A percentile compares a stretch with the other conserved stretches of the same genome.
phyloP scores from a whole-genome alignment of 2,797 vertebrate species.

The Lithobates pipiens region DNA sequence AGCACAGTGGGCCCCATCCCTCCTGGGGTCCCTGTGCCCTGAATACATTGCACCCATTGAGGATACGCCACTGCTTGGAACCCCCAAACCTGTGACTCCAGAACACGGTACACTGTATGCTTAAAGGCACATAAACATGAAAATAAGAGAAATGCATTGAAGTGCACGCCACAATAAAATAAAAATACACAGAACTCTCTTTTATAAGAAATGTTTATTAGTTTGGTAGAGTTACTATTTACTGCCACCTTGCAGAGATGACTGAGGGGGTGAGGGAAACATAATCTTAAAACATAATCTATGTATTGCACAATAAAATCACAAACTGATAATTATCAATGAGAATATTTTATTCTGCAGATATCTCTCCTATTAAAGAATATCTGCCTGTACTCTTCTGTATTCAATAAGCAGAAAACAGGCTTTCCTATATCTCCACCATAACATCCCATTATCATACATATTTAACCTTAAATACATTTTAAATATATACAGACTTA shows the following conservation, averaged over 20 bases:
- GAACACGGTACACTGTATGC: too few species aligned
- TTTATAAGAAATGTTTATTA: conserved; percentile 30
- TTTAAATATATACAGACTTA: conserved; percentile 44
- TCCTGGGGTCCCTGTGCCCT: too few species aligned
- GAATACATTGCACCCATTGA: too few species aligned
- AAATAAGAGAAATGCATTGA: too few species aligned
- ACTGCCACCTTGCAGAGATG: not conserved
- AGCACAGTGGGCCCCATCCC: too few species aligned
- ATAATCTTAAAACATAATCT: not conserved
- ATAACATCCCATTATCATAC: not conserved
- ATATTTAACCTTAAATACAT: conserved; percentile 44
- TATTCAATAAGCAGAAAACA: not conserved
- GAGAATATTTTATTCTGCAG: not conserved
- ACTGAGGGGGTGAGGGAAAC: not conserved
- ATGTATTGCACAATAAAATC: conserved; percentile 43
- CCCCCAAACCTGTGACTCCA: too few species aligned
- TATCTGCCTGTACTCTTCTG: not conserved
- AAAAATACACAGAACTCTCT: not conserved
- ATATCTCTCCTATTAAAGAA: not conserved
- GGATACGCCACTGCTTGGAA: too few species aligned
- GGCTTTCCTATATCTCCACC: not conserved
- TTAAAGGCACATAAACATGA: too few species aligned
- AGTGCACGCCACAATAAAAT: not conserved
- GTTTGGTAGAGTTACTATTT: not conserved
- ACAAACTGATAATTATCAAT: too few species aligned